Conservation (phyloP, 1,140 invertebrate species). For the Archivesica marissinica region DNA sequence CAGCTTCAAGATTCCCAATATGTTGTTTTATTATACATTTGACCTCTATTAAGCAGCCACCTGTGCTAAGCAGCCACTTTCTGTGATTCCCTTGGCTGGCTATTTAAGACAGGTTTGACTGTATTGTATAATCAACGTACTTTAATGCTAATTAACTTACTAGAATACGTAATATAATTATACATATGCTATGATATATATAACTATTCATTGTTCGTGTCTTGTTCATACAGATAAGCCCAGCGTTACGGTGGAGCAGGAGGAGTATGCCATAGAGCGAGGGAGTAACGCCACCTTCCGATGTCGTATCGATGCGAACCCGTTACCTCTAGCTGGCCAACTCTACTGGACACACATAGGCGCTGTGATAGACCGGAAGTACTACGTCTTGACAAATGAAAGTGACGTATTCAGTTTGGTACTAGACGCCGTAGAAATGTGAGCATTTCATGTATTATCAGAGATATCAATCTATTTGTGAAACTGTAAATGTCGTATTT, state of each 20-base stretch:
- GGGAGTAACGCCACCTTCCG: constrained; percentile 37
- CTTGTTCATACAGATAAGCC: constrained; percentile 67
- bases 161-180: too few relatives aligned
- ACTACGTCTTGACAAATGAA: constrained; percentile 15
- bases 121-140: too few relatives aligned
- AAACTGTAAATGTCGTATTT: neutral
- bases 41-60: too few relatives aligned
- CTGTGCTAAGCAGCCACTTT: too few relatives aligned
- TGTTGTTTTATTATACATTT: too few relatives aligned
- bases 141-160: too few relatives aligned
- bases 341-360: constrained; percentile 61
- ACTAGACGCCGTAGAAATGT: constrained; percentile 53
- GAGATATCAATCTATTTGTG: neutral
- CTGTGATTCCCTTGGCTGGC: too few relatives aligned
- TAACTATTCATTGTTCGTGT: too few relatives aligned
- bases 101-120: too few relatives aligned
- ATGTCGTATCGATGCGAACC: constrained; percentile 62
- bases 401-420: constrained; percentile 27
- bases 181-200: too few relatives aligned
- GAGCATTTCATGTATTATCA: neutral
- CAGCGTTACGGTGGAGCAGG: constrained; percentile 34
- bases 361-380: constrained; percentile 31
- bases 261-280: constrained; percentile 25
- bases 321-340: constrained; percentile 36
- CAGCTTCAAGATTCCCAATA: too few relatives aligned